These are phyloP conservation scores for Aptenodytes forsteri DNA, from an alignment of 2,113 vertebrate species.

Conservation along the genomic window DNA sequence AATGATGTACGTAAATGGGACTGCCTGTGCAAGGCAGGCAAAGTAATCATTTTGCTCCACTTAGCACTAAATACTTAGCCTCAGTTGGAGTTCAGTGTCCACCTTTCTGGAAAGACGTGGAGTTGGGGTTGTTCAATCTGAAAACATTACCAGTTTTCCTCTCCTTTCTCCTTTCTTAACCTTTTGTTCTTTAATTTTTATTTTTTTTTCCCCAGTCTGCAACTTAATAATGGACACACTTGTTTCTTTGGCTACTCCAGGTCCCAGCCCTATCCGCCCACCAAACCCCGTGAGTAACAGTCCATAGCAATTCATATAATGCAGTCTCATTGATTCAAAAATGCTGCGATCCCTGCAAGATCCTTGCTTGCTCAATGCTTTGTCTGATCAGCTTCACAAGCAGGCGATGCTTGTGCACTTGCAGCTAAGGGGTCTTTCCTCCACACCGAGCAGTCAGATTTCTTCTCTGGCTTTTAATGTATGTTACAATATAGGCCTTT, in stretches of 20 bases:
- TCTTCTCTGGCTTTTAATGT: background rate
- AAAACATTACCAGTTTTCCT: background rate
- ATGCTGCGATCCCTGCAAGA: background rate
- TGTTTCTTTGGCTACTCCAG: background rate
- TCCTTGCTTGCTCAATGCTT: background rate
- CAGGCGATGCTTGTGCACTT: background rate
- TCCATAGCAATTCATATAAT: background rate
- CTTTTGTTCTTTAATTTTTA: background rate
- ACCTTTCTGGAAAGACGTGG: background rate
- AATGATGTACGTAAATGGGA: background rate
- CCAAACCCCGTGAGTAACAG: background rate
- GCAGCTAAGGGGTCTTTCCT: background rate
- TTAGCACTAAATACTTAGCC: background rate
- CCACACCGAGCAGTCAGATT: background rate
- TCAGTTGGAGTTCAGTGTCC: background rate
- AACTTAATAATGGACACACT: rapidly evolving
- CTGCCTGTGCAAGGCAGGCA: background rate
- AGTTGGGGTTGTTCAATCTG: background rate
- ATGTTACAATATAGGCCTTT: background rate
- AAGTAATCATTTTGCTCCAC: background rate
- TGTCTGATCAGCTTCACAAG: background rate
- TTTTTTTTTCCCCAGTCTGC: background rate
- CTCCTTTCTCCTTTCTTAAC: background rate
- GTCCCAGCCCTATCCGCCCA: too few relatives aligned
- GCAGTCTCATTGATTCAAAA: background rate